phyloP scores from a whole-genome alignment of 2,113 vertebrate genomes.

The Porphyrio hochstetteri region DNA sequence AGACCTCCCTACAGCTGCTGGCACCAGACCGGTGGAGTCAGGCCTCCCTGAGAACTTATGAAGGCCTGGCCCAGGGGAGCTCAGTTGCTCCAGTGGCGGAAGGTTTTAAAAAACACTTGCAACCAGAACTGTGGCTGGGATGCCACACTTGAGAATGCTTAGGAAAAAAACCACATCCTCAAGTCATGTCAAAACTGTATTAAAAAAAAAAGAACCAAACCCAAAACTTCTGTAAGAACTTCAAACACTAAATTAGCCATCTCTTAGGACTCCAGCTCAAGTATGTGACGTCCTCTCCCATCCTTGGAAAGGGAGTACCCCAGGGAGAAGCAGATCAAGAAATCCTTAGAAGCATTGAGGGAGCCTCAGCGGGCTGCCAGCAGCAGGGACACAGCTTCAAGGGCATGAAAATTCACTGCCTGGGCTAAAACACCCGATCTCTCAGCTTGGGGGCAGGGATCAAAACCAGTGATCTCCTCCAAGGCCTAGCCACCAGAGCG shows the following conservation, averaged over 20 bases:
- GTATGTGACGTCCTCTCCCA: background rate
- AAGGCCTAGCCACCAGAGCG: background rate
- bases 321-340: background rate
- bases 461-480: background rate
- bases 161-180: fast-evolving
- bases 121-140: background rate
- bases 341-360: background rate
- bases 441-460: background rate
- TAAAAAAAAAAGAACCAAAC: background rate
- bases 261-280: background rate
- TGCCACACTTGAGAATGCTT: background rate
- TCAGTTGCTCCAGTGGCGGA: background rate
- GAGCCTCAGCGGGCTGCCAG: background rate
- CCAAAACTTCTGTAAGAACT: background rate
- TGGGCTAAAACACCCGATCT: background rate
- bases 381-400: background rate
- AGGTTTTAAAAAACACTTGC: background rate
- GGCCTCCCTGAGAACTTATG: background rate
- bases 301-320: background rate
- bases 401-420: background rate
- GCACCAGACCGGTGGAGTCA: background rate
- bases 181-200: background rate
- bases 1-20: background rate
- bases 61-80: background rate
- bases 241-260: background rate